Evolutionary conservation across 2,797 vertebrate species (phyloP), one percentile per base, ranked within the genome.

Genomic region (Telmatherina bonti): DNA sequence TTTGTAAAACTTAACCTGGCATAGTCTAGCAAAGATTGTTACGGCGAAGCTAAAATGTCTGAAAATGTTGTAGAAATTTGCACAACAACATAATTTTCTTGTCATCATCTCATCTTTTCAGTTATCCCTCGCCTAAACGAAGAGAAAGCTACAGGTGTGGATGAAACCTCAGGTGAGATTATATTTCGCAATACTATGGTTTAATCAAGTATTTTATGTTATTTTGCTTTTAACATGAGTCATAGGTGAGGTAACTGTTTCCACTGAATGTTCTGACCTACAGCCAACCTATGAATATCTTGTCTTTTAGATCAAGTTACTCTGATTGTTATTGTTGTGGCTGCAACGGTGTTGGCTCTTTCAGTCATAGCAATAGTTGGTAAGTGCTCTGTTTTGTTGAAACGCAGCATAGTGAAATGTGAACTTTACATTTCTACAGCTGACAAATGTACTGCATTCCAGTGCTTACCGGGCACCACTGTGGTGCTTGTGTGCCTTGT

Each of bases 271-370:
- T 36, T 7, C 15, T 24, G 29, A 24, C 6, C 20, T 35, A 5
- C 0, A 59, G 2, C 24, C 5, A 29, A 56, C 7, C 11, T 45
- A 15, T 64, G 4, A 27, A 7, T 47, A 9, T 71, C 69, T 62
- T 51, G 5, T 76, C 1, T 68, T 77, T 61, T 15, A 95, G 93
- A 75, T 63, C 64, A 85, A 33, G n/a, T 84, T 16, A 83, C 69
- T 30, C 2, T 90, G 51, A 85, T 92, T 13, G 45, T 94, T 41
- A 79, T 94, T 53, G 33, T 93, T 3, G 89, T 71, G 38, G 91
- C 85, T 1, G 91, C 83, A 56, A 45, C 72, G 1, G 59, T 88
- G 43, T 5, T 92, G 68, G 66, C 87, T 59, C 85, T 95, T 33
- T 85, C 86, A 7, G 57, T 92, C 12, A 76, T 71, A 20, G 64